A percentile compares a stretch with the other conserved stretches of the same genome.
Evolutionary conservation across 2,888 invertebrate genomes (phyloP).

Genomic region (Clistopyga incitator): DNA sequence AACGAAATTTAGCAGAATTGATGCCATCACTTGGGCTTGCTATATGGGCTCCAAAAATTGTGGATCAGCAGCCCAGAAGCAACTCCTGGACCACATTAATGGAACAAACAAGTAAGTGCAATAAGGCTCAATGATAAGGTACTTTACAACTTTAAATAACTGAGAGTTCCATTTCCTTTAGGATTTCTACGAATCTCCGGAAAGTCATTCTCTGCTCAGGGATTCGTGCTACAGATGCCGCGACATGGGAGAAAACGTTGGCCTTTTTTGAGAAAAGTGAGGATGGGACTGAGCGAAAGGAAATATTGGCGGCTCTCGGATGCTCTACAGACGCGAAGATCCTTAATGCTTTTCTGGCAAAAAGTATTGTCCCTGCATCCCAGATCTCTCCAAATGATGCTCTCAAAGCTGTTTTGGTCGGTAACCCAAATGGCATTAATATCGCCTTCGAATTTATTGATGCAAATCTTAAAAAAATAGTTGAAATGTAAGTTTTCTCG

Average conservation of each 20-base stretch:
- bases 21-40: constrained; percentile 81
- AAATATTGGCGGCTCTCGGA: constrained; percentile 82
- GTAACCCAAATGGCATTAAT: not conserved
- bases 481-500: not conserved
- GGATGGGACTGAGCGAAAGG: constrained; percentile 74
- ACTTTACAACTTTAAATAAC: not conserved
- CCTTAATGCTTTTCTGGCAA: constrained; percentile 73
- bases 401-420: not conserved
- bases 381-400: not conserved
- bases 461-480: not conserved
- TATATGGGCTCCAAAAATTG: constrained; percentile 81
- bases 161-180: constrained; percentile 68
- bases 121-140: not conserved
- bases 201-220: constrained; percentile 84
- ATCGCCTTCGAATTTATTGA: not conserved
- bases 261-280: constrained; percentile 26
- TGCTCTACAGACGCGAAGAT: constrained; percentile 84
- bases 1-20: constrained; percentile 75
- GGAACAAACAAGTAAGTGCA: constrained; percentile 41
- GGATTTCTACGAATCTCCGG: constrained; percentile 84
- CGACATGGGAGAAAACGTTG: constrained; percentile 69
- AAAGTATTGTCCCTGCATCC: not conserved
- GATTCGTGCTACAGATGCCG: constrained; percentile 73
- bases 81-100: constrained; percentile 56
- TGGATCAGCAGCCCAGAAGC: constrained; percentile 73